Evolutionary conservation across 2,113 vertebrate genomes (phyloP).

Genomic region (Leptobrachium leishanense): DNA sequence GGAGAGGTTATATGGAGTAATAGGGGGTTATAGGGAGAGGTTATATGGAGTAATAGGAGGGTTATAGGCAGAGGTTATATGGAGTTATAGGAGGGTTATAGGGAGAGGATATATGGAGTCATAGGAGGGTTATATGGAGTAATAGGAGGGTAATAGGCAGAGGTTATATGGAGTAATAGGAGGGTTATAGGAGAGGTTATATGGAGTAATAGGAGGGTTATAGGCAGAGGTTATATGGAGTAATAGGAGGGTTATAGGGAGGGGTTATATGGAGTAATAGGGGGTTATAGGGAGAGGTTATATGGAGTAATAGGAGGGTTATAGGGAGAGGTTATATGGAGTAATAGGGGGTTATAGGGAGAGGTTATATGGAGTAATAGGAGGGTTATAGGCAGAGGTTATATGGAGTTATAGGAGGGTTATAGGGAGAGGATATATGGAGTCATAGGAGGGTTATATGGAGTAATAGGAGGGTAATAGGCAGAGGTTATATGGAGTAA

Average conservation of each 20-base stretch:
- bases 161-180: too few relatives aligned
- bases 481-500: too few relatives aligned
- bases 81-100: slow-evolving; percentile 18
- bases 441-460: too few relatives aligned
- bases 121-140: slow-evolving; percentile 1
- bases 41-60: slow-evolving; percentile 10
- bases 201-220: neutral
- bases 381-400: neutral
- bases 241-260: neutral
- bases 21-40: neutral
- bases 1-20: too few relatives aligned
- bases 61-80: slow-evolving; percentile 3
- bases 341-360: neutral
- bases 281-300: slow-evolving; percentile 2
- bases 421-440: too few relatives aligned
- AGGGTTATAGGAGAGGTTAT: slow-evolving; percentile 3
- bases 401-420: neutral
- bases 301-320: neutral
- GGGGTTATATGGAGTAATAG: too few relatives aligned
- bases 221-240: slow-evolving; percentile 4
- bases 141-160: neutral
- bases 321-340: neutral
- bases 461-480: too few relatives aligned
- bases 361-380: slow-evolving; percentile 7
- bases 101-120: neutral